phyloP scores from a whole-genome alignment of 1,140 invertebrate species.

The Cecropterus lyciades region DNA sequence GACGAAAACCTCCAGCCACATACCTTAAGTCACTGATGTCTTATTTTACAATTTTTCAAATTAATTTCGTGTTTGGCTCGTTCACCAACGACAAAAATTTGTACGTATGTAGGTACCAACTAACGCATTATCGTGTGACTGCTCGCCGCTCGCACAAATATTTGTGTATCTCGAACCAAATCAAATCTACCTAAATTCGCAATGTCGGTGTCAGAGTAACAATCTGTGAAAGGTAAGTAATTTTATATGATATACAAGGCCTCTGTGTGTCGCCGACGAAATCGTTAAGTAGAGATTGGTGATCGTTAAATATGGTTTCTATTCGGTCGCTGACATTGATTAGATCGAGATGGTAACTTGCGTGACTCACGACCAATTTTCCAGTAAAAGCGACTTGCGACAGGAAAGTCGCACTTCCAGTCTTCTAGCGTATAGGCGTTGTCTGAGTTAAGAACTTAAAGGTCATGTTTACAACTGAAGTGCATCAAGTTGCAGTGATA shows the following conservation, averaged over 20 bases:
- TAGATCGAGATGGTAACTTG: slow-evolving; percentile 22
- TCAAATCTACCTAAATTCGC: slow-evolving; percentile 28
- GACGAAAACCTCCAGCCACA: slow-evolving; percentile 67
- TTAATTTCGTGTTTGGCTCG: slow-evolving; percentile 31
- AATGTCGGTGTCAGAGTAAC: slow-evolving; percentile 29
- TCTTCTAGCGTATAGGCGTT: neutral
- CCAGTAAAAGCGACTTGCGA: neutral
- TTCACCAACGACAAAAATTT: slow-evolving; percentile 23
- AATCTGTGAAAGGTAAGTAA: slow-evolving; percentile 36
- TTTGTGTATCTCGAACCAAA: slow-evolving; percentile 25
- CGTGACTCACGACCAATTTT: slow-evolving; percentile 27
- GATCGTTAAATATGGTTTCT: slow-evolving; percentile 27
- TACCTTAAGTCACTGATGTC: slow-evolving; percentile 57
- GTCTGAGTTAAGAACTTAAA: neutral
- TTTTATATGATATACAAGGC: slow-evolving; percentile 34
- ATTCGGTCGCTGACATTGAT: slow-evolving; percentile 26
- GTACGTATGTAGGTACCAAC: neutral
- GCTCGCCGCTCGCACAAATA: slow-evolving; percentile 15
- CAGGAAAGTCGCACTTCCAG: neutral
- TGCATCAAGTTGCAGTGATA: too few species aligned
- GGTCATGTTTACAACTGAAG: neutral
- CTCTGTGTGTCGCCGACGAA: slow-evolving; percentile 24
- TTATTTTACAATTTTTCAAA: slow-evolving; percentile 56
- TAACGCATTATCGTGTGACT: slow-evolving; percentile 3
- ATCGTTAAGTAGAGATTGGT: slow-evolving; percentile 27